These are phyloP conservation scores for Erannis defoliaria DNA, from an alignment of 2,888 invertebrate species.

Conservation along the genomic window DNA sequence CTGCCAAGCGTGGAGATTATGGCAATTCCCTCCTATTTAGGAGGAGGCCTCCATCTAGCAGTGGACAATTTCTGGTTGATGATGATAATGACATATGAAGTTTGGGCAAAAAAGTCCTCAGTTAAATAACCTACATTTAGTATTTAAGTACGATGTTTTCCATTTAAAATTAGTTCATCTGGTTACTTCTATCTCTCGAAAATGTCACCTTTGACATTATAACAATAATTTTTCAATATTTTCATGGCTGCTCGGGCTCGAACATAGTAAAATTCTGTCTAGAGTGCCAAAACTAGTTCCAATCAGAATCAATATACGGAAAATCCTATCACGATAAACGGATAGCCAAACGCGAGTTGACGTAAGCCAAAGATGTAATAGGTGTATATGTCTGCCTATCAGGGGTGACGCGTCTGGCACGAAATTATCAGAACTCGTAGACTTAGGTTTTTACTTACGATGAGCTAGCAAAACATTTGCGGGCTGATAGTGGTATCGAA, in stretches of 20 bases:
- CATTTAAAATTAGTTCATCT: not conserved
- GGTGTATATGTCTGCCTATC: not conserved
- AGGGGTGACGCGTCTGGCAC: conserved; percentile 1
- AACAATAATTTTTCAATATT: not conserved
- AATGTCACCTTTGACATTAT: not conserved
- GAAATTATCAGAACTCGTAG: not conserved
- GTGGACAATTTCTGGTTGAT: too few species aligned
- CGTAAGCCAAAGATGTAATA: not conserved
- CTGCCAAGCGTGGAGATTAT: too few species aligned
- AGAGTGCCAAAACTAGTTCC: conserved; percentile 3
- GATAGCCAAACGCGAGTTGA: conserved; percentile 7
- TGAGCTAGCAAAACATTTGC: not conserved
- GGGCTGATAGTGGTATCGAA: not conserved
- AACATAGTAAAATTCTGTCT: not conserved
- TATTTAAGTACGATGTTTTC: too few species aligned
- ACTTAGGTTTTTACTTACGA: too few species aligned
- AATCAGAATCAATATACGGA: conserved; percentile 20
- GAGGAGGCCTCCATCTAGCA: too few species aligned
- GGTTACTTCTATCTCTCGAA: not conserved
- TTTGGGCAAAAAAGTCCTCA: too few species aligned
- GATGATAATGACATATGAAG: too few species aligned
- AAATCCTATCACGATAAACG: conserved; percentile 17
- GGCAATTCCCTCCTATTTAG: too few species aligned
- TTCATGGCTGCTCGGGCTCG: not conserved
- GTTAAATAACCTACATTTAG: too few species aligned